phyloP scores from a whole-genome alignment of 2,797 vertebrate genomes.

The Scleropages formosus region DNA sequence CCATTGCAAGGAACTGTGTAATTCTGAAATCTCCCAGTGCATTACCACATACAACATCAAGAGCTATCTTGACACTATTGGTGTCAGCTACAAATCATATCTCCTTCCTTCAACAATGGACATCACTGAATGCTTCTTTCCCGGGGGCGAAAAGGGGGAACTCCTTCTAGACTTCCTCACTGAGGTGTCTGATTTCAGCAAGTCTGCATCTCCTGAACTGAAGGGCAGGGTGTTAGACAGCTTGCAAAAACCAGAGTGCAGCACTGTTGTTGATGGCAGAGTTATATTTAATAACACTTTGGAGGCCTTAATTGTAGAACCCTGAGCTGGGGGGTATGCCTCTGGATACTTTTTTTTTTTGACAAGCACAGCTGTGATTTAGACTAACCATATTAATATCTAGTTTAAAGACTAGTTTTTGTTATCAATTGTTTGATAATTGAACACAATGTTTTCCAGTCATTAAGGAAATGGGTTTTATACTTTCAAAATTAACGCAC shows the following conservation, averaged over 20 bases:
- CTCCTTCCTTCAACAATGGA: slow-evolving; percentile 81
- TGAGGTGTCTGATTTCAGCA: slow-evolving; percentile 76
- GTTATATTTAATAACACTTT: slow-evolving; percentile 84
- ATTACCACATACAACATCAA: slow-evolving; percentile 72
- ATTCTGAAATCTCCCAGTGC: slow-evolving; percentile 66
- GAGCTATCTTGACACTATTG: slow-evolving; percentile 66
- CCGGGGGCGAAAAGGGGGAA: slow-evolving; percentile 79
- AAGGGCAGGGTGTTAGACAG: slow-evolving; percentile 72
- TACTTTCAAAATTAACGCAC: not conserved
- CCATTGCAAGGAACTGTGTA: slow-evolving; percentile 64
- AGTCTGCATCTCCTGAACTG: slow-evolving; percentile 74
- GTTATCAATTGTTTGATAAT: not conserved
- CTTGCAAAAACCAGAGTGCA: slow-evolving; percentile 77
- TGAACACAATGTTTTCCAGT: too few species aligned
- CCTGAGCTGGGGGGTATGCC: slow-evolving; percentile 32
- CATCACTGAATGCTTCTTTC: slow-evolving; percentile 85
- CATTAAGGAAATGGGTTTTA: not conserved
- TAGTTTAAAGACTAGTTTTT: too few species aligned
- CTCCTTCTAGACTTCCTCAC: slow-evolving; percentile 89
- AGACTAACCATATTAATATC: not conserved
- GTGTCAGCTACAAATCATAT: slow-evolving; percentile 67
- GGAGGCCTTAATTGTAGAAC: slow-evolving; percentile 71
- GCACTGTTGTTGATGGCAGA: slow-evolving; percentile 68
- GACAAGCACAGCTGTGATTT: not conserved
- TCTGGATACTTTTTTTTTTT: not conserved